Percentiles rank a stretch among this genome's conserved stretches.
Evolutionary conservation across 2,888 invertebrate genomes (phyloP).

Genomic region (Cistogaster globosa): DNA sequence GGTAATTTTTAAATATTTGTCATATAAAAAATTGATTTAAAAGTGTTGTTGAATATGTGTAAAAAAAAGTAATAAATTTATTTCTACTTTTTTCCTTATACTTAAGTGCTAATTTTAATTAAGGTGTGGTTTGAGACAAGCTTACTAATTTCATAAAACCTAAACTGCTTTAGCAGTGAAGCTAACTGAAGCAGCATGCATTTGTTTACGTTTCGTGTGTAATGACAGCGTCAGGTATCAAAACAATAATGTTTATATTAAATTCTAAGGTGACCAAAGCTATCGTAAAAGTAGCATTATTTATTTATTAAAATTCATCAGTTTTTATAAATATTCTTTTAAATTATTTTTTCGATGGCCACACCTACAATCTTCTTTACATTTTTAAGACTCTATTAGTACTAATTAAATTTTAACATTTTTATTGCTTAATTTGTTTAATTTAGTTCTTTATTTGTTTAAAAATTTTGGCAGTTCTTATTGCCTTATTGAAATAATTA

Average conservation of each 20-base stretch:
- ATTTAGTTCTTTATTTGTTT: not conserved
- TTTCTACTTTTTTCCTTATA: not conserved
- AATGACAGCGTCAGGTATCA: conserved; percentile 25
- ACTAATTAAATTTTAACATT: too few relatives aligned
- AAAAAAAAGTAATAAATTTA: not conserved
- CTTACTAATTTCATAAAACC: conserved; percentile 41
- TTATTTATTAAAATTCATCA: not conserved
- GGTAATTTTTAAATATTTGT: conserved; percentile 36
- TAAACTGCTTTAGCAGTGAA: conserved; percentile 13
- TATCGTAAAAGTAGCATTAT: not conserved
- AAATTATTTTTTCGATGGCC: too few relatives aligned
- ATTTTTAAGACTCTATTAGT: too few relatives aligned
- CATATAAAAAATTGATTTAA: not conserved
- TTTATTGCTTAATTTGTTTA: not conserved
- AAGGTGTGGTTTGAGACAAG: conserved; percentile 69
- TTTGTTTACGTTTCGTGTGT: conserved; percentile 47
- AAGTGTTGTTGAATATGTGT: not conserved
- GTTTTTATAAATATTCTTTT: too few relatives aligned
- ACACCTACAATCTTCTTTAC: too few relatives aligned
- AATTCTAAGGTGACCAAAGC: conserved; percentile 7
- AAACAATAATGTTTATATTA: conserved; percentile 6
- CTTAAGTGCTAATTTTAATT: conserved; percentile 37
- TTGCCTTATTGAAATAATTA: not conserved
- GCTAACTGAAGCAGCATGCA: not conserved
- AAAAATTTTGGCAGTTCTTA: not conserved